Conservation (phyloP, 2,888 invertebrate species). For the Halictus quadricinctus region DNA sequence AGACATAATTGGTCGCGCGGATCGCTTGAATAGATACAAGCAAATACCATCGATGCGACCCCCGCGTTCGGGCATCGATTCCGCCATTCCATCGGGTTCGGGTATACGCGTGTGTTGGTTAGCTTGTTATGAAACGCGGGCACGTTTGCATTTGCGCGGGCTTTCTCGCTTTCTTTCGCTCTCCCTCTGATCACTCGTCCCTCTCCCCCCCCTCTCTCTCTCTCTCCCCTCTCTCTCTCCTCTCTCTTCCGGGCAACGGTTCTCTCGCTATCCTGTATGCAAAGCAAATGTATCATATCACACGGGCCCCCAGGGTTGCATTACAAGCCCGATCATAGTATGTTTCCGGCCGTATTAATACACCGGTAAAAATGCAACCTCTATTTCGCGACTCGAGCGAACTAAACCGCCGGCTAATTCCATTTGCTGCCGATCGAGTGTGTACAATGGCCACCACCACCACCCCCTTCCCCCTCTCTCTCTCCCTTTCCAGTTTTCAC, state of each 20-base stretch:
- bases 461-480: neutral
- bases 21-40: constrained; percentile 70
- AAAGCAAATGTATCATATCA: constrained; percentile 80
- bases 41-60: constrained; percentile 66
- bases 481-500: constrained; percentile 9
- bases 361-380: constrained; percentile 76
- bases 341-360: constrained; percentile 79
- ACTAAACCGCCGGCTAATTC: constrained; percentile 77
- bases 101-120: constrained; percentile 65
- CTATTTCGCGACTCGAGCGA: constrained; percentile 71
- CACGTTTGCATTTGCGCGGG: constrained; percentile 66
- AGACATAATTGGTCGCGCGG: constrained; percentile 75
- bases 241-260: constrained; percentile 43
- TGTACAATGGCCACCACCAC: constrained; percentile 17
- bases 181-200: constrained; percentile 43
- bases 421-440: constrained; percentile 68
- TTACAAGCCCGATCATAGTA: constrained; percentile 80
- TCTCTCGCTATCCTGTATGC: constrained; percentile 71
- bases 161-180: constrained; percentile 54
- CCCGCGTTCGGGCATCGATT: constrained; percentile 44
- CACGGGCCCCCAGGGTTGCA: constrained; percentile 80
- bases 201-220: constrained; percentile 24
- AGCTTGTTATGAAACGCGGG: constrained; percentile 75
- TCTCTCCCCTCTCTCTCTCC: neutral
- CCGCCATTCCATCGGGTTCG: constrained; percentile 28